phyloP scores from a whole-genome alignment of 2,888 invertebrate genomes.

The Aleiodes testaceus region DNA sequence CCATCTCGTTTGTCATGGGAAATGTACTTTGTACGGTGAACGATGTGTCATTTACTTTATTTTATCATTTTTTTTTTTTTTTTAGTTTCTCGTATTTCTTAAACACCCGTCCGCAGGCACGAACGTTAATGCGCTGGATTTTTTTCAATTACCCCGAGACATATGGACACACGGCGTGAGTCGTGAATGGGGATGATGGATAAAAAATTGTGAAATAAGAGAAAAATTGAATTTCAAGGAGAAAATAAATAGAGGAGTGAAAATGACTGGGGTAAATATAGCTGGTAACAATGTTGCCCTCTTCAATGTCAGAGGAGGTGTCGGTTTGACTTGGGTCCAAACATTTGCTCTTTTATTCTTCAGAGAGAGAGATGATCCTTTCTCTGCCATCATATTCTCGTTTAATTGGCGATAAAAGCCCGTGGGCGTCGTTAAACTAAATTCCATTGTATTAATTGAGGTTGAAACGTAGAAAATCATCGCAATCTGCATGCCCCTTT shows the following conservation, averaged over 20 bases:
- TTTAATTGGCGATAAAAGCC: slow-evolving; percentile 71
- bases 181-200: slow-evolving; percentile 1
- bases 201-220: slow-evolving; percentile 20
- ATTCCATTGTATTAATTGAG: slow-evolving; percentile 69
- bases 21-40: slow-evolving; percentile 41
- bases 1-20: slow-evolving; percentile 51
- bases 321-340: slow-evolving; percentile 7
- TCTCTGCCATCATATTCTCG: slow-evolving; percentile 45
- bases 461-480: slow-evolving; percentile 22
- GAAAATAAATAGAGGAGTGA: slow-evolving; percentile 13
- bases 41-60: slow-evolving; percentile 36
- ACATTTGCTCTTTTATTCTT: neutral
- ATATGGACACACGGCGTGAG: slow-evolving; percentile 42
- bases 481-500: too few species aligned
- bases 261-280: slow-evolving; percentile 7
- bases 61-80: slow-evolving; percentile 2
- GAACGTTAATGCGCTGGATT: slow-evolving; percentile 42
- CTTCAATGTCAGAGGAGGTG: slow-evolving; percentile 20
- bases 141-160: slow-evolving; percentile 47
- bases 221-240: neutral
- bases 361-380: slow-evolving; percentile 8
- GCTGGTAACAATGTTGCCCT: neutral
- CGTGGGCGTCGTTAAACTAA: slow-evolving; percentile 68
- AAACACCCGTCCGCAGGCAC: slow-evolving; percentile 18
- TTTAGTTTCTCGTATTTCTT: neutral